A percentile compares a stretch with the other conserved stretches of the same genome.
Evolutionary conservation across 1,140 invertebrate genomes (phyloP).

Genomic region (Parapsyche elsis): DNA sequence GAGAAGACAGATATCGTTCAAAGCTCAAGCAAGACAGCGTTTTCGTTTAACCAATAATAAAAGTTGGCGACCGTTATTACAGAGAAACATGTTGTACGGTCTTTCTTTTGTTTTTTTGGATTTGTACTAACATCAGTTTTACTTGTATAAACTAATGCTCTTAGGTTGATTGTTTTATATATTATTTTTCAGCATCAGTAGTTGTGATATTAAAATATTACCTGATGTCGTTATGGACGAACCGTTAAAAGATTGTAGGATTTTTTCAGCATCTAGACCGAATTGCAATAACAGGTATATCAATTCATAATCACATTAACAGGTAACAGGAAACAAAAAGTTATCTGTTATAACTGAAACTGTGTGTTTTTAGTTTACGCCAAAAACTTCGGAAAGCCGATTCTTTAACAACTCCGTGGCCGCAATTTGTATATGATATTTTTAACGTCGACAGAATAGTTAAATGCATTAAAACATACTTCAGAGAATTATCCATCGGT

Average conservation of each 20-base stretch:
- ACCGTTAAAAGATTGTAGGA: conserved; percentile 41
- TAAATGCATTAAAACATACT: conserved; percentile 58
- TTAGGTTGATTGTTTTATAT: background rate
- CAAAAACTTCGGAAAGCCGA: conserved; percentile 61
- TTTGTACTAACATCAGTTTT: conserved; percentile 49
- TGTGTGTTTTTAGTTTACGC: conserved; percentile 54
- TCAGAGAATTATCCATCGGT: conserved; percentile 42
- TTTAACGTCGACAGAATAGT: conserved; percentile 72
- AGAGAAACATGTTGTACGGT: conserved; percentile 25
- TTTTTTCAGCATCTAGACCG: conserved; percentile 36
- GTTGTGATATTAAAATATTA: conserved; percentile 48
- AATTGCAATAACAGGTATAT: conserved; percentile 12
- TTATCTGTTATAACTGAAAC: background rate
- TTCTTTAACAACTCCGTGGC: conserved; percentile 68
- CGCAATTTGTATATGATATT: conserved; percentile 75
- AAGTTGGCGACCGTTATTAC: background rate
- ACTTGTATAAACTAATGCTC: background rate
- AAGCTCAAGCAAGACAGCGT: conserved; percentile 61
- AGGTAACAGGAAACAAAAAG: too few species aligned
- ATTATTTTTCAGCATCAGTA: conserved; percentile 42
- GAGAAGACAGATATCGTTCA: conserved; percentile 57
- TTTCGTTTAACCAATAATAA: conserved; percentile 53
- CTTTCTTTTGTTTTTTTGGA: conserved; percentile 14
- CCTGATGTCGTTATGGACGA: conserved; percentile 44
- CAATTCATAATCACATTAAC: too few species aligned